Conservation (phyloP, 1,140 invertebrate species). For the Tetranychus urticae region DNA sequence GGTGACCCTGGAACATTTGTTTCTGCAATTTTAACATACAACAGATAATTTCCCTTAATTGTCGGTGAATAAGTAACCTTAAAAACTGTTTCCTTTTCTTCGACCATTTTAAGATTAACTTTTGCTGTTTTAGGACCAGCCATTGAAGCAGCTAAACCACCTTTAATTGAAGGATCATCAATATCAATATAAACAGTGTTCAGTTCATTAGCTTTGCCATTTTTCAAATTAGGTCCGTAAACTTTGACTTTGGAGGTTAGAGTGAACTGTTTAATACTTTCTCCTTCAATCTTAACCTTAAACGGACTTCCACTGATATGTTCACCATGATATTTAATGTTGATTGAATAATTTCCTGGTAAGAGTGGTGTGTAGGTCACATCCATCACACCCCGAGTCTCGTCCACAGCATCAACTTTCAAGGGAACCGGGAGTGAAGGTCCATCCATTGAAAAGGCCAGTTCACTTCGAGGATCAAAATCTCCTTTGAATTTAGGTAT, state of each 20-base stretch:
- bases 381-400: neutral
- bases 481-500: neutral
- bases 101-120: neutral
- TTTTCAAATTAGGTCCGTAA: neutral
- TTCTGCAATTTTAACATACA: neutral
- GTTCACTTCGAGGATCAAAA: neutral
- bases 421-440: neutral
- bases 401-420: neutral
- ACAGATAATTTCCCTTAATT: neutral
- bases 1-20: neutral
- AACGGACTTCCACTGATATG: constrained; percentile 1
- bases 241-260: constrained; percentile 1
- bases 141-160: neutral
- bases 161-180: neutral
- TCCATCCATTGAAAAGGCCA: neutral
- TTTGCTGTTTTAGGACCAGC: neutral
- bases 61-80: neutral
- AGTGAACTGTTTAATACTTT: neutral
- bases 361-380: neutral
- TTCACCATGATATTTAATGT: neutral
- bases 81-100: neutral
- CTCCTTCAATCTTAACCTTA: neutral
- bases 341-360: neutral
- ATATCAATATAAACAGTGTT: neutral
- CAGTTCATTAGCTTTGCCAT: neutral